Conservation (phyloP, 64 coral and sea anemone genomes). For the Dendronephthya gigantea region DNA sequence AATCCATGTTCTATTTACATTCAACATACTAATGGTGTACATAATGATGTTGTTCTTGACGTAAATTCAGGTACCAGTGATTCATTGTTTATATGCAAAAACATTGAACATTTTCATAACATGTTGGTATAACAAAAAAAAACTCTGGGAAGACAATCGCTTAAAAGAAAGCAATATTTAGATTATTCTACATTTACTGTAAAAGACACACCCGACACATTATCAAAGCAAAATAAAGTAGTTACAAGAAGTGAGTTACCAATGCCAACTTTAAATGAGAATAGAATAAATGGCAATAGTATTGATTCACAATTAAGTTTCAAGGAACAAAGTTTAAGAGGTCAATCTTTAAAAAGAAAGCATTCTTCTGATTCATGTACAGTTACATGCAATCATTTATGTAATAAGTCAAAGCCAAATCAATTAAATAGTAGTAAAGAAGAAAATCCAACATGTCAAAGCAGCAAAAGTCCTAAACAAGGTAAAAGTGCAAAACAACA, state of each 20-base stretch:
- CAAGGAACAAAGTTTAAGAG: background rate
- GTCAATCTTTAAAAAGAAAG: constrained; percentile 10
- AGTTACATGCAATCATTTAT: background rate
- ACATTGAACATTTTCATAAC: no score
- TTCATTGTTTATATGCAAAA: no score
- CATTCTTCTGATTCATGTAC: background rate
- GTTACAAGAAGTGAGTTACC: background rate
- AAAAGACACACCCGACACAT: background rate
- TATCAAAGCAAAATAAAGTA: background rate
- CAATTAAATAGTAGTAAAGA: constrained; percentile 7
- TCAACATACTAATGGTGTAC: background rate
- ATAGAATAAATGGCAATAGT: background rate
- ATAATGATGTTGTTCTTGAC: background rate
- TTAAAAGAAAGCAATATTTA: background rate
- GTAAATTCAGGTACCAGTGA: background rate
- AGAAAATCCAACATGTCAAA: background rate
- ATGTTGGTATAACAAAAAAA: background rate
- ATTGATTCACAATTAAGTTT: background rate
- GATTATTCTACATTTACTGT: background rate
- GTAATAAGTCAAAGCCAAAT: background rate
- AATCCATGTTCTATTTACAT: constrained; percentile 9
- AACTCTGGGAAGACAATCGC: background rate
- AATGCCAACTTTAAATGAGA: background rate
- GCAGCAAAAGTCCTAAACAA: no score
- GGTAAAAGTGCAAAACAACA: background rate